Conservation (phyloP, 2,113 vertebrate species). For the Patagioenas fasciata region DNA sequence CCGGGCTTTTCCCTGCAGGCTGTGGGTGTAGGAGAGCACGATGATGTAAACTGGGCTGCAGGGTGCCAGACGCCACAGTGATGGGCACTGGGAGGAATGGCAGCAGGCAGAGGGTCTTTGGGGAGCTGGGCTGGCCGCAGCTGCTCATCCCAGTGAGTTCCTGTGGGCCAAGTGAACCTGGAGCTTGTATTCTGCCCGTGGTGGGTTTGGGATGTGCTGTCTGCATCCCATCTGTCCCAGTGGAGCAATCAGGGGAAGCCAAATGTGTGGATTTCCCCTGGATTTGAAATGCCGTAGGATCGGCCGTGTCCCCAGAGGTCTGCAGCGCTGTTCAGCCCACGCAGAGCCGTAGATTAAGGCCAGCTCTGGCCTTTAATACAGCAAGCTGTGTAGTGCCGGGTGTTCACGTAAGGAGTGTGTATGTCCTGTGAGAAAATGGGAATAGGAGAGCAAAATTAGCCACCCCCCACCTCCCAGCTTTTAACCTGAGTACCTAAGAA, state of each 20-base stretch:
- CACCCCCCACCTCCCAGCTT: background rate
- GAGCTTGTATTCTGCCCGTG: background rate
- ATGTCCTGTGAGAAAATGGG: background rate
- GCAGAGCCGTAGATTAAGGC: background rate
- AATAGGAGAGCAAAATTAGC: background rate
- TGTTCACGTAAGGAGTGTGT: background rate
- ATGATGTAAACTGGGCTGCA: background rate
- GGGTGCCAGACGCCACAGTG: background rate
- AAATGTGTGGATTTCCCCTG: background rate
- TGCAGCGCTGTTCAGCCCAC: background rate
- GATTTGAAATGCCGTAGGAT: background rate
- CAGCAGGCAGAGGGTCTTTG: background rate
- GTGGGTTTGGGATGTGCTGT: background rate
- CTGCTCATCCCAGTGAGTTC: rapidly evolving
- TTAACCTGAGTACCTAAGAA: background rate
- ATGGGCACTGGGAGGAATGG: rapidly evolving
- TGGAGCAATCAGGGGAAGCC: background rate
- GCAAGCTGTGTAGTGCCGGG: background rate
- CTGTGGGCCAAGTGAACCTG: rapidly evolving
- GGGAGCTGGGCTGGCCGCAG: background rate
- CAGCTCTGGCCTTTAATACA: background rate
- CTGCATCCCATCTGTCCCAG: background rate
- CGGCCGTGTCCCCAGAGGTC: background rate
- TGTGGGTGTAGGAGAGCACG: background rate
- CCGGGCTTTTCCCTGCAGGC: background rate